Percentiles rank a stretch among this genome's conserved stretches.
Evolutionary conservation across 2,888 invertebrate species (phyloP).

Genomic region (Pardosa pseudoannulata): DNA sequence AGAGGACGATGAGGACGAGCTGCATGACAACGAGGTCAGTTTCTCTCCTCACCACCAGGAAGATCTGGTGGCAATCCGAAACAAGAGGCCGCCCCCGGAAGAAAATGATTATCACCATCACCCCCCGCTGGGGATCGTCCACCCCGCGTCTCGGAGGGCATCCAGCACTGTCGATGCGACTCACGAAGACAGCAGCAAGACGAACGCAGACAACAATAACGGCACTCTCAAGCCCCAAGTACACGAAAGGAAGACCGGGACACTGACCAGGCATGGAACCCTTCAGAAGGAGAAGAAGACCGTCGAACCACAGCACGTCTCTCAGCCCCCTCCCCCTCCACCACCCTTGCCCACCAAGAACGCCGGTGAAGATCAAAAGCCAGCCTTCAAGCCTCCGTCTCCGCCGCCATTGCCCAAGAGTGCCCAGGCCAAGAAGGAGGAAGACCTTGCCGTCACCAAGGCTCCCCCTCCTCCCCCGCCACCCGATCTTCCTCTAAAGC

Average conservation of each 20-base stretch:
- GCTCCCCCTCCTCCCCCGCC: constrained; percentile 69
- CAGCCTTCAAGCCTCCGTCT: constrained; percentile 34
- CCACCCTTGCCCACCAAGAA: constrained; percentile 31
- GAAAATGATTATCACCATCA: no score
- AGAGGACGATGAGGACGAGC: constrained; percentile 72
- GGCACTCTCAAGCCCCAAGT: constrained; percentile 32
- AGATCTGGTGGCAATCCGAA: constrained; percentile 72
- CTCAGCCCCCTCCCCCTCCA: constrained; percentile 50
- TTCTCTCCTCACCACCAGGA: constrained; percentile 73
- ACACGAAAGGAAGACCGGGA: constrained; percentile 5
- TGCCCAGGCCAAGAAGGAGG: constrained; percentile 6
- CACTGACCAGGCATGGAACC: neutral
- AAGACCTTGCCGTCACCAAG: constrained; percentile 28
- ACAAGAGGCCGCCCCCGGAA: constrained; percentile 66
- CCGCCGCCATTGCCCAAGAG: constrained; percentile 49
- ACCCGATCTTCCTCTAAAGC: constrained; percentile 45
- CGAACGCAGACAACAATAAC: constrained; percentile 21
- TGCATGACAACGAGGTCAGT: constrained; percentile 72
- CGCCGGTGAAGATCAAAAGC: constrained; percentile 20
- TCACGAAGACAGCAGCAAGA: constrained; percentile 55
- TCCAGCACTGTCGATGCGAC: constrained; percentile 57
- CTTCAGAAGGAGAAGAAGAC: constrained; percentile 30
- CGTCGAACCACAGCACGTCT: neutral
- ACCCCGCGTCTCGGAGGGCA: constrained; percentile 68
- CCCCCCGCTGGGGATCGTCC: constrained; percentile 9